Evolutionary conservation across 2,888 invertebrate genomes (phyloP).

Genomic region (Luperina testacea): DNA sequence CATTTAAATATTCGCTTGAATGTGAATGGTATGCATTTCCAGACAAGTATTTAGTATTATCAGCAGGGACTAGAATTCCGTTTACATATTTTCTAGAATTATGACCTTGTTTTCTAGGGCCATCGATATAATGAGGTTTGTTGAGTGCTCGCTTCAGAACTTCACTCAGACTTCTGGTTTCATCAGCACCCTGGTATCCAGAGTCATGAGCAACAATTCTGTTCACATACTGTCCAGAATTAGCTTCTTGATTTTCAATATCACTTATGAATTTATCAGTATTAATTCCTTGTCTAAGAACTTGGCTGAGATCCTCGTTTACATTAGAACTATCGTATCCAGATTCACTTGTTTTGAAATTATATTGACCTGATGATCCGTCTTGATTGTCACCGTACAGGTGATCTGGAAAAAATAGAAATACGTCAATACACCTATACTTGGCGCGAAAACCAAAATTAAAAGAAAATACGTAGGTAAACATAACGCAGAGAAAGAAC

Average conservation of each 20-base stretch:
- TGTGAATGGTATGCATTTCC: neutral
- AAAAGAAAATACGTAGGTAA: no score
- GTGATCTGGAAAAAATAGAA: conserved; percentile 12
- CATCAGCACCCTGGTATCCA: neutral
- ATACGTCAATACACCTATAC: neutral
- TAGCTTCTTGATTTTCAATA: neutral
- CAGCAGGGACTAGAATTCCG: neutral
- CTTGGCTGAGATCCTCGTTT: neutral
- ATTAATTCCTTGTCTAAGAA: neutral
- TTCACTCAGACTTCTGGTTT: neutral
- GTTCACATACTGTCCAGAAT: neutral
- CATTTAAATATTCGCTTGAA: neutral
- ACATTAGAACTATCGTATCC: neutral
- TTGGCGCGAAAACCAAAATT: no score
- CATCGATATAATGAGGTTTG: neutral
- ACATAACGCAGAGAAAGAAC: no score
- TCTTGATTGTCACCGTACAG: neutral
- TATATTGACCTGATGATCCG: neutral
- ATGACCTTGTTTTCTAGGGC: neutral
- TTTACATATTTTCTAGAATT: neutral
- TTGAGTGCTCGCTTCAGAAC: neutral
- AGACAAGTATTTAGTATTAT: conserved; percentile 6
- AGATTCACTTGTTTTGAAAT: neutral
- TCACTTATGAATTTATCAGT: neutral
- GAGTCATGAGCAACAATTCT: neutral